Evolutionary conservation across 2,797 vertebrate genomes (phyloP), one percentile per base, ranked within the genome.

Genomic region (Notolepis coatsorum): DNA sequence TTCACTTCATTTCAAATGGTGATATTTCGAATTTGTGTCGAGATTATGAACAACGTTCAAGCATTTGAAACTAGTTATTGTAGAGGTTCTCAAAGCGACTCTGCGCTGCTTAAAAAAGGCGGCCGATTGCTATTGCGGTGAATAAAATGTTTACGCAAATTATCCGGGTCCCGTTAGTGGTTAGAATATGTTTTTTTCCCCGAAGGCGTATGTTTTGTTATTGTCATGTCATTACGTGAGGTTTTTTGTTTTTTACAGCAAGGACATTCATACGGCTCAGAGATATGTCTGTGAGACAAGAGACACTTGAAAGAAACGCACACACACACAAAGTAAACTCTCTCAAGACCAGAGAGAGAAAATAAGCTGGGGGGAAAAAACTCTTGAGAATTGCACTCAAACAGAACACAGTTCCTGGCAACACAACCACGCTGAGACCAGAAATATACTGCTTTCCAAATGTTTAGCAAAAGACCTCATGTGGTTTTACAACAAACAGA

Each of bases 211-310:
- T 46, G 55, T 63, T 57, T 30, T 24, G 33, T 49, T n/a, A 25
- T 23, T 12, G n/a, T n/a, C n/a, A 8, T 46, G 21, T 6, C 43
- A 46, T 46, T 43, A 43, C 6, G 12, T 20, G 37, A 17, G 3
- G 43, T 46, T 46, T 46, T 23, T 46, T 46, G 23, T 46, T 46
- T 23, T 46, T 46, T 49, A 21, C 8, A 46, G 42, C 42, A 23
- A 6, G 1, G 42, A 10, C 42, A 13, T 20, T 75, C 59, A 75
- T 50, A 68, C 67, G 64, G 60, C 48, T 10, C 17, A 73, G 56
- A 67, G 18, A 68, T 54, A 5, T 24, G 42, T 54, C 7, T 24
- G 42, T 23, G 48, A 77, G 53, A 61, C 47, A 52, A 24, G 12
- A 13, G 12, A 13, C 55, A 65, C 28, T 12, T 12, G 41, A 43